Evolutionary conservation across 2,888 invertebrate species (phyloP), one percentile per base, ranked within the genome.

Genomic region (Teleogryllus oceanicus): DNA sequence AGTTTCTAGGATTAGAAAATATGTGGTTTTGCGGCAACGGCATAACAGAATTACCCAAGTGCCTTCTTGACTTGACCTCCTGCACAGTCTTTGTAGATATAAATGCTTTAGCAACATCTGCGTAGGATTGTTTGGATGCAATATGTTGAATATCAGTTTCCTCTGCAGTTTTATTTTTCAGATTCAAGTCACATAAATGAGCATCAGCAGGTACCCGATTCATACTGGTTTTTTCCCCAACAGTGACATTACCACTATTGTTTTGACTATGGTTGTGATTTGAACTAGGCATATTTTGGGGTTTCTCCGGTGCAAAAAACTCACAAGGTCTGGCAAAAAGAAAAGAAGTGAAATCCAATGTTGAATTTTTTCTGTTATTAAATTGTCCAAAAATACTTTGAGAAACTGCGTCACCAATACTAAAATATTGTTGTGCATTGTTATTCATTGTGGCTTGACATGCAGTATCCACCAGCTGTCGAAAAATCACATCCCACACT

Each of bases 401-500:
- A 62, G 62, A 62, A 18, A 62, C 62, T 5, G 62, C n/a, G 11
- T 62, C 62, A 18, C 24, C 76, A 20, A 76, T n/a, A 37, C 13
- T 20, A 16, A 76, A 76, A 76, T 37, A 76, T 18, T 76, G 21
- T 21, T 21, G 20, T 21, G 24, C 24, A 24, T 37, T 76, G 76
- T 8, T 76, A 13, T 21, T 37, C 37, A 76, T 18, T 21, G 21
- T n/a, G 5, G 21, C 21, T 13, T 76, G 21, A 13, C 37, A 24
- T 21, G 21, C 16, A 76, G 76, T 76, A 13, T 76, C 76, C 21
- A 50, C 24, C 51, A 82, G 78, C 62, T 82, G 76, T 2, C 74
- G 37, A 50, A 82, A 79, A 18, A 82, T 50, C 16, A 80, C 75
- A 51, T 81, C 81, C 80, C 81, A 82, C 24, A 82, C 74, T 24